These are phyloP conservation scores for Setophaga coronata DNA, from an alignment of 2,113 vertebrate genomes.

Conservation along the genomic window DNA sequence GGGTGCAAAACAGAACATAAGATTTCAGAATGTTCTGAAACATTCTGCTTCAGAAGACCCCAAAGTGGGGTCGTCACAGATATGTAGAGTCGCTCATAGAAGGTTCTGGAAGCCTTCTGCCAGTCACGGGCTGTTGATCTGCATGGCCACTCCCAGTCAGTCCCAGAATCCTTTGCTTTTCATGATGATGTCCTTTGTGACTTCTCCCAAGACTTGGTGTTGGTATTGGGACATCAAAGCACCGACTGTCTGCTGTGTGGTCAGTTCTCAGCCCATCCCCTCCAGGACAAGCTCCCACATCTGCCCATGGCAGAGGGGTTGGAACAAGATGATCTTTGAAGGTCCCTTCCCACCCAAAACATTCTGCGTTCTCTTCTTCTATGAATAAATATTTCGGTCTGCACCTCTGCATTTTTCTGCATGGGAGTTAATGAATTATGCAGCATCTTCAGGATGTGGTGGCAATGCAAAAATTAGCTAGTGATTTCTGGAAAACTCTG, in stretches of 20 bases:
- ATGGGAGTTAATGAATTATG: background rate
- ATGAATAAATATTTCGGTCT: background rate
- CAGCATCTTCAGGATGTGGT: background rate
- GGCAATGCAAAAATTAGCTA: background rate
- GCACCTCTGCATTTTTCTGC: background rate
- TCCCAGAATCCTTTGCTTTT: background rate
- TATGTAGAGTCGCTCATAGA: background rate
- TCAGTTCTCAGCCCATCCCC: background rate
- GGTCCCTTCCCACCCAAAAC: background rate
- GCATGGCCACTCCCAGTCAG: background rate
- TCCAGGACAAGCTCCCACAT: background rate
- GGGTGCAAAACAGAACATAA: background rate
- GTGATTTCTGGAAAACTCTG: background rate
- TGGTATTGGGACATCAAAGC: background rate
- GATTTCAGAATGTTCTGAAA: too few species aligned
- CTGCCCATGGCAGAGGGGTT: fast-evolving
- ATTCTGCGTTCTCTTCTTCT: background rate
- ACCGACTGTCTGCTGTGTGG: fast-evolving
- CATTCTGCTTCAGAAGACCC: background rate
- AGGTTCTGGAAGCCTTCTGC: background rate
- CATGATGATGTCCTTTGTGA: background rate
- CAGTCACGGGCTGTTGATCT: background rate
- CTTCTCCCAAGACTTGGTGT: background rate
- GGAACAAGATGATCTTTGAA: background rate
- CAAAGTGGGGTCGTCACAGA: fast-evolving